Base-by-base conservation (phyloP, 2,113 vertebrate genomes). In the Erinaceus europaeus region DNA sequence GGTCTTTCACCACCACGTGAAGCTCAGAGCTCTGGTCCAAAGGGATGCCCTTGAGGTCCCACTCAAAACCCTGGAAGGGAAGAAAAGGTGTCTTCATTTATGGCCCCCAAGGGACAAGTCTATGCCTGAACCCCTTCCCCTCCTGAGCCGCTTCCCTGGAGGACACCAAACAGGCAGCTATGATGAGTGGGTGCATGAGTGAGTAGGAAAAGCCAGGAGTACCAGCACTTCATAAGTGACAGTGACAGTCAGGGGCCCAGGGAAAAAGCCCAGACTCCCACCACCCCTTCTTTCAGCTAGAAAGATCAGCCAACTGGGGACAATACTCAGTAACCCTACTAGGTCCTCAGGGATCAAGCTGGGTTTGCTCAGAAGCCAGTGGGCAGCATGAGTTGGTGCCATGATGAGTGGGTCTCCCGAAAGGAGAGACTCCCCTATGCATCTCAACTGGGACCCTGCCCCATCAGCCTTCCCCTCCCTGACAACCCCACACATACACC, bases 31-130 rank as follows among this genome's bases (percentile, higher is more conserved):
- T 93, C 0, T 97, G 96, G 85, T 99, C 98, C 96, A 99, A 92
- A 6, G 98, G 98, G 18, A 97, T 36, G 59, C 99, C 99, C 95
- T 99, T 99, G 83, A 99, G 97, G 50, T 99, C 99, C 98, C 98
- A 99, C 79, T 99, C 99, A 2, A 99, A 99, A 2, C 98, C 99
- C 98, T 99, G 91, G 10, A 42, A 71, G 10, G 52, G 68, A 84
- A 90, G 2, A 64, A 34, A 69, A 34, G 14, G 2, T 0, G 1
- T 67, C n/a, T 61, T 75, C 65, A 64, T 9, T 0, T 0, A 29
- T 2, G 0, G 64, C 29, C 13, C 8, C 40, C 6, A 64, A 42
- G 14, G 42, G 42, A 90, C 57, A 62, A 64, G 21, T 29, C 69
- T n/a, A 10, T 78, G 18, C 75, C 71, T 88, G 27, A 29, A 44